These are phyloP conservation scores for Ectemnius lituratus DNA, from an alignment of 2,888 invertebrate genomes.

Conservation along the genomic window DNA sequence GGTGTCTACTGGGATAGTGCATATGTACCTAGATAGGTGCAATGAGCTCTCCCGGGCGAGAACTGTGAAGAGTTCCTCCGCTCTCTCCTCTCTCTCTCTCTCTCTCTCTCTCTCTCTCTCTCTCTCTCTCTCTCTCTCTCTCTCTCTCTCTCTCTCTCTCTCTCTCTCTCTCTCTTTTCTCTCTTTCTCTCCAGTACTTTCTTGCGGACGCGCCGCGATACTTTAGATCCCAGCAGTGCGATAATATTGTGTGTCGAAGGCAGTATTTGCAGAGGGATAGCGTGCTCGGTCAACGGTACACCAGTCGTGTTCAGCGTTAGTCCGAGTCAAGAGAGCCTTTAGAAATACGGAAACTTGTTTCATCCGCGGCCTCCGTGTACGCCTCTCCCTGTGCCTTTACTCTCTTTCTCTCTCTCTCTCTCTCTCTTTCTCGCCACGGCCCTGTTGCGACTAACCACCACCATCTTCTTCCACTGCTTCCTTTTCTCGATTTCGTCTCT, in stretches of 20 bases:
- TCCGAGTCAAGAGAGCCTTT: constrained; percentile 47
- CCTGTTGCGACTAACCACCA: not conserved
- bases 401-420: constrained; percentile 15
- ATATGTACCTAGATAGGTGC: too few species aligned
- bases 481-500: not conserved
- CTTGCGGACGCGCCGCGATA: constrained; percentile 54
- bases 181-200: constrained; percentile 12
- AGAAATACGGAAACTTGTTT: constrained; percentile 64
- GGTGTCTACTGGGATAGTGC: not conserved
- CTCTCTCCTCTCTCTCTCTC: too few species aligned
- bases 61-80: too few species aligned
- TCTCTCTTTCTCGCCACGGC: constrained; percentile 11
- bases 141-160: too few species aligned
- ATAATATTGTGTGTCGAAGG: constrained; percentile 71
- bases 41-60: too few species aligned
- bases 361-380: constrained; percentile 38
- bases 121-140: too few species aligned
- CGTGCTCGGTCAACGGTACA: constrained; percentile 33
- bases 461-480: constrained; percentile 6
- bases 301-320: constrained; percentile 21
- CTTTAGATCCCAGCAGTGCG: constrained; percentile 70
- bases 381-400: too few species aligned
- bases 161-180: too few species aligned
- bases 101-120: too few species aligned
- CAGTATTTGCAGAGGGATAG: constrained; percentile 63